These are phyloP conservation scores for Nansenia antarctica DNA, from an alignment of 2,113 vertebrate species.

Conservation along the genomic window DNA sequence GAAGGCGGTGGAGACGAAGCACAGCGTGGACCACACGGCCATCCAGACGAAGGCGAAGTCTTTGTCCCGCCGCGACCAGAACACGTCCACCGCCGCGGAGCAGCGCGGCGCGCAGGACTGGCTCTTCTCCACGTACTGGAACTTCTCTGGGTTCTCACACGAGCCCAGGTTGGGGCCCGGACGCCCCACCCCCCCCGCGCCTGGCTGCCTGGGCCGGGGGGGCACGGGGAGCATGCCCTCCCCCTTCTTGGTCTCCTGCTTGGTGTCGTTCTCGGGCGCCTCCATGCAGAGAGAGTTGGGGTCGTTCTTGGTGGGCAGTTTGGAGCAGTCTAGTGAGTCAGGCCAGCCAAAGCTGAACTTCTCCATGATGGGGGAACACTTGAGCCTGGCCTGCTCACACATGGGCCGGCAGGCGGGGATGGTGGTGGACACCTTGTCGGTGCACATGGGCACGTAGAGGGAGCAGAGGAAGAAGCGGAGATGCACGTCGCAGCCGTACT, in stretches of 20 bases:
- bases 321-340: slow-evolving; percentile 82
- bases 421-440: slow-evolving; percentile 85
- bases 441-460: slow-evolving; percentile 88
- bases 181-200: slow-evolving; percentile 33
- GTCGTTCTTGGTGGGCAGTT: slow-evolving; percentile 85
- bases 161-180: slow-evolving; percentile 46
- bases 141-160: slow-evolving; percentile 83
- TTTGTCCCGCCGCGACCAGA: slow-evolving; percentile 85
- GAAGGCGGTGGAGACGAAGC: slow-evolving; percentile 87
- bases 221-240: slow-evolving; percentile 79
- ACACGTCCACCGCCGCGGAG: slow-evolving; percentile 80
- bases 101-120: slow-evolving; percentile 82
- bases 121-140: slow-evolving; percentile 84
- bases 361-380: slow-evolving; percentile 86
- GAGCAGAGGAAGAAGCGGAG: slow-evolving; percentile 90
- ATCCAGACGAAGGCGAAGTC: slow-evolving; percentile 88
- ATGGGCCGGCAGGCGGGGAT: slow-evolving; percentile 89
- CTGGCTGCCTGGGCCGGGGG: slow-evolving; percentile 66
- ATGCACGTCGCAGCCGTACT: slow-evolving; percentile 88
- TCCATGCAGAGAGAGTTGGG: slow-evolving; percentile 89
- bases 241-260: slow-evolving; percentile 65
- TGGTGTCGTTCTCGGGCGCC: slow-evolving; percentile 82
- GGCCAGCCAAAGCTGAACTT: slow-evolving; percentile 88
- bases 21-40: slow-evolving; percentile 85
- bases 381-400: slow-evolving; percentile 86